A percentile compares a stretch with the other conserved stretches of the same genome.
phyloP scores from a whole-genome alignment of 2,888 invertebrate genomes.

The Tipula unca region DNA sequence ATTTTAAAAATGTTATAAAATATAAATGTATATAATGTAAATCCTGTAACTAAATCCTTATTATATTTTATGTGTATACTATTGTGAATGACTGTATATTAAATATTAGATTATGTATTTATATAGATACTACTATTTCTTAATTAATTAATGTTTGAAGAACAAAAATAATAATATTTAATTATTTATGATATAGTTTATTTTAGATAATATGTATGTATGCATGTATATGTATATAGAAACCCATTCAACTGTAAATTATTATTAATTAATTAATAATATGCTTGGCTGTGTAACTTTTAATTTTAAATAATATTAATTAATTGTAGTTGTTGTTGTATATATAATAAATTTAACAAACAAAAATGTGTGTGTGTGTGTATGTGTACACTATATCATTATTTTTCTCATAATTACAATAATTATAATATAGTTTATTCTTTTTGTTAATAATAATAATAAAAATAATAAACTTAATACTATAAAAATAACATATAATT shows the following conservation, averaged over 20 bases:
- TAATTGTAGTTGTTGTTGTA: not conserved
- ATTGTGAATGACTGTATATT: slow-evolving; percentile 8
- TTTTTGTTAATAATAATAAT: not conserved
- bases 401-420: slow-evolving; percentile 8
- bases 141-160: not conserved
- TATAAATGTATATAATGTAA: too few relatives aligned
- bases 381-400: not conserved
- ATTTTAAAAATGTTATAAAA: not conserved
- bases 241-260: slow-evolving; percentile 14
- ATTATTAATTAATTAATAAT: not conserved
- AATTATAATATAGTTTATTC: not conserved
- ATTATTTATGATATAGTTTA: not conserved
- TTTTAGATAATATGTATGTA: too few relatives aligned
- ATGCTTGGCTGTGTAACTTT: not conserved
- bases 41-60: slow-evolving; percentile 9
- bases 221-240: not conserved
- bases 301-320: not conserved
- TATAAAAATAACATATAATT: not conserved
- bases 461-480: not conserved
- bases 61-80: not conserved
- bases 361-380: not conserved
- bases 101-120: not conserved
- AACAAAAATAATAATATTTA: not conserved
- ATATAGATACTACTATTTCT: not conserved
- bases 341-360: not conserved